Base-by-base conservation (phyloP, 2,113 vertebrate species). In the Willisornis vidua region DNA sequence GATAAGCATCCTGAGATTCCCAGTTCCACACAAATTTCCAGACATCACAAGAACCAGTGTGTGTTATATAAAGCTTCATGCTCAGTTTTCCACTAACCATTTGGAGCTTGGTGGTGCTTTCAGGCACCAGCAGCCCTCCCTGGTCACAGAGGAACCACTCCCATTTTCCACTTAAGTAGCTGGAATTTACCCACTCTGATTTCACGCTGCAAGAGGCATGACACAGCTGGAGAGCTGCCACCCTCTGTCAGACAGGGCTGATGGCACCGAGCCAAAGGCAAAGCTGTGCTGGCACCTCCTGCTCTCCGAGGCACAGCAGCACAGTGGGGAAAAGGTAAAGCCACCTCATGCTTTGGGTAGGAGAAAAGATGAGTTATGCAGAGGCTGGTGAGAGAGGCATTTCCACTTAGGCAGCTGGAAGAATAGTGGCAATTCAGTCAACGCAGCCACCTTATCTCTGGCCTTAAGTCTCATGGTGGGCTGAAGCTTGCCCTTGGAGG, bases 41-140 rank as follows among this genome's bases (percentile, higher is more conserved):
- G 12, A 29, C 26, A 23, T 17, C 73, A 29, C 22, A 24, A 20
- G 59, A 43, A 45, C 0, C 0, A 4, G 6, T 1, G 16, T 37
- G 63, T 5, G 14, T 8, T 10, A 18, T 10, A 9, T 19, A 28
- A 0, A 39, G 43, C 72, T 8, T 1, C 46, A 22, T 5, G 24
- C 55, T 25, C 26, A 66, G 19, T 2, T 71, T 41, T 31, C 28
- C 54, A 58, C 52, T 26, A 13, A 17, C 26, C 10, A 9, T n/a
- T 10, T 6, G 74, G 37, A 82, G 66, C 67, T 58, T 9, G 13
- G 2, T 0, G 19, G 11, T 61, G 39, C 57, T 87, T 41, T 24
- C 57, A 28, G 74, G 73, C 70, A 55, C 10, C 48, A 14, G 33
- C 48, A 85, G 70, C 77, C 29, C 75, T 77, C 31, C 55, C n/a